phyloP scores from a whole-genome alignment of 2,888 invertebrate species.

The Trichogramma evanescens region DNA sequence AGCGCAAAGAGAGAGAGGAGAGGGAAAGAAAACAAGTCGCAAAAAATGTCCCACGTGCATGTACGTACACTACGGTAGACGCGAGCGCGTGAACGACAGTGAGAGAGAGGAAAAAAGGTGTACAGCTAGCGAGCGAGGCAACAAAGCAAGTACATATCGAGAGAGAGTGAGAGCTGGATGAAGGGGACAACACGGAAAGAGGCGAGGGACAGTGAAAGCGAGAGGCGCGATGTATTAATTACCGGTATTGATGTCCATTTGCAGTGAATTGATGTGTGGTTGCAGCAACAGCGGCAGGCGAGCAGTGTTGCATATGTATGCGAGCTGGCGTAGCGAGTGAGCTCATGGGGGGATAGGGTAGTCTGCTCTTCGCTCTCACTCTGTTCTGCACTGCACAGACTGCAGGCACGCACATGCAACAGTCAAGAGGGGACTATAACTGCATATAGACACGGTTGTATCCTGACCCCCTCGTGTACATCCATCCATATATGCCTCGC shows the following conservation, averaged over 20 bases:
- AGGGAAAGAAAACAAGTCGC: not conserved
- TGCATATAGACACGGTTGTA: too few relatives aligned
- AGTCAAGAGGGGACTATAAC: too few relatives aligned
- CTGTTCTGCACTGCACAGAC: not conserved
- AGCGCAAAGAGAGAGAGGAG: not conserved
- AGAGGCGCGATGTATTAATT: slow-evolving; percentile 49
- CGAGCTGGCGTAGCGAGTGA: slow-evolving; percentile 35
- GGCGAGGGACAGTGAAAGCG: slow-evolving; percentile 23
- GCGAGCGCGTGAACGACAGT: not conserved
- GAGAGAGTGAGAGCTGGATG: too few relatives aligned
- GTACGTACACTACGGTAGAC: too few relatives aligned
- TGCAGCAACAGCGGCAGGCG: too few relatives aligned
- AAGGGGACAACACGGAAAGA: slow-evolving; percentile 17
- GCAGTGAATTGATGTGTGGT: slow-evolving; percentile 49
- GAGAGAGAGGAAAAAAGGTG: slow-evolving; percentile 12
- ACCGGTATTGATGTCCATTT: slow-evolving; percentile 49
- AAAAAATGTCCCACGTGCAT: not conserved
- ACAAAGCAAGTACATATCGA: too few relatives aligned
- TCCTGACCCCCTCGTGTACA: not conserved
- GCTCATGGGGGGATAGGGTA: too few relatives aligned
- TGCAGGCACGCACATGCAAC: too few relatives aligned
- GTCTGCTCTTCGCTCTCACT: too few relatives aligned
- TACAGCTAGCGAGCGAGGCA: slow-evolving; percentile 1
- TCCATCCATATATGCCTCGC: not conserved
- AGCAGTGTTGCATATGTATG: slow-evolving; percentile 8